phyloP scores from a whole-genome alignment of 2,888 invertebrate species.

The Hypolimnas misippus region DNA sequence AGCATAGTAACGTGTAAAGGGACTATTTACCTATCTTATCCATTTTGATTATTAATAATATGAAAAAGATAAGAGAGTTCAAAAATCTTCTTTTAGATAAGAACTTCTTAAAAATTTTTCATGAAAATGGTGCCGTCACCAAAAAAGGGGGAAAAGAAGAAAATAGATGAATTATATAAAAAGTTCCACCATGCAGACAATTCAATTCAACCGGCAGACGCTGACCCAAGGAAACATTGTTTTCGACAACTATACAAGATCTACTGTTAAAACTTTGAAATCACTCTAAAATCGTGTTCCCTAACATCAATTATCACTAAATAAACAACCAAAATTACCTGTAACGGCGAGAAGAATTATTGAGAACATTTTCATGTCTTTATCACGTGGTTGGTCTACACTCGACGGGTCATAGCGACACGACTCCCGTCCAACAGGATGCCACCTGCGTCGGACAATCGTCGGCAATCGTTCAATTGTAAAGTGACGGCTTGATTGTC shows the following conservation, averaged over 20 bases:
- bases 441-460: slow-evolving; percentile 33
- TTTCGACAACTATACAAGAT: no score
- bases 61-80: no score
- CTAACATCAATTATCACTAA: background rate
- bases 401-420: slow-evolving; percentile 24
- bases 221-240: background rate
- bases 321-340: slow-evolving; percentile 42
- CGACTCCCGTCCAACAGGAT: slow-evolving; percentile 24
- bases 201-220: background rate
- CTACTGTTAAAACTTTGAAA: no score
- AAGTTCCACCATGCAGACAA: background rate
- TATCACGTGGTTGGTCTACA: slow-evolving; percentile 14
- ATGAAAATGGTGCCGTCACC: background rate
- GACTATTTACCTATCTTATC: no score
- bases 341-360: slow-evolving; percentile 45
- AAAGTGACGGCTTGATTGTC: slow-evolving; percentile 58
- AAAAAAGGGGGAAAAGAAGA: background rate
- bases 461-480: slow-evolving; percentile 72
- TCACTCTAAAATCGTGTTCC: background rate
- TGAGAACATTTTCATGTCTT: slow-evolving; percentile 43
- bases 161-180: background rate
- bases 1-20: no score
- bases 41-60: no score
- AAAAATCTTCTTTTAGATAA: no score
- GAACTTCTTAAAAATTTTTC: background rate